A percentile compares a stretch with the other conserved stretches of the same genome.
Conservation (phyloP, 2,797 vertebrate species). For the Sternarchorhynchus goeldii region DNA sequence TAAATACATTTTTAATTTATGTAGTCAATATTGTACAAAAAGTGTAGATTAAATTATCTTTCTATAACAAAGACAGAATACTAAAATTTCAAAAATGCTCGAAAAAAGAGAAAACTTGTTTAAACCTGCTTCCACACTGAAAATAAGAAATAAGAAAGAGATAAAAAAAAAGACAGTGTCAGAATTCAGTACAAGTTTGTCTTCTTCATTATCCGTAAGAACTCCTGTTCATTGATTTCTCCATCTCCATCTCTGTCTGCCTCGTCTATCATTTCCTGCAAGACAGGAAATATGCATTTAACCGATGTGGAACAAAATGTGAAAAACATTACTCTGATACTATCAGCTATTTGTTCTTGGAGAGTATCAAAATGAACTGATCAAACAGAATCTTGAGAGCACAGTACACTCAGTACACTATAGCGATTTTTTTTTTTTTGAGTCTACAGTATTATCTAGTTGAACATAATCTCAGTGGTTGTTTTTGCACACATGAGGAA, state of each 20-base stretch:
- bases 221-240: conserved; percentile 92
- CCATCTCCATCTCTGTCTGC: conserved; percentile 93
- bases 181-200: conserved; percentile 83
- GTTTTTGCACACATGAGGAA: conserved; percentile 1
- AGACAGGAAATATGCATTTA: conserved; percentile 33
- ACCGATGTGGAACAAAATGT: neutral
- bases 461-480: conserved; percentile 1
- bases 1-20: conserved; percentile 36
- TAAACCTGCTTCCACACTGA: neutral
- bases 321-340: conserved; percentile 43
- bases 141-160: conserved; percentile 4
- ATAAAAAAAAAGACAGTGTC: neutral
- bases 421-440: neutral
- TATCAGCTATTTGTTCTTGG: conserved; percentile 34
- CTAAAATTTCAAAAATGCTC: conserved; percentile 20
- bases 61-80: conserved; percentile 14
- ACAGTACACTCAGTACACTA: conserved; percentile 6
- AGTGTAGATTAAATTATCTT: conserved; percentile 37
- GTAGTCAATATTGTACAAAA: conserved; percentile 51
- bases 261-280: conserved; percentile 96
- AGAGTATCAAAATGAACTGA: conserved; percentile 3
- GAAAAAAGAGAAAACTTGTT: conserved; percentile 24
- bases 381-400: neutral
- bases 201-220: conserved; percentile 95
- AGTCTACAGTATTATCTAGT: neutral